Conservation (phyloP, 2,888 invertebrate genomes). For the Chesias legatella region DNA sequence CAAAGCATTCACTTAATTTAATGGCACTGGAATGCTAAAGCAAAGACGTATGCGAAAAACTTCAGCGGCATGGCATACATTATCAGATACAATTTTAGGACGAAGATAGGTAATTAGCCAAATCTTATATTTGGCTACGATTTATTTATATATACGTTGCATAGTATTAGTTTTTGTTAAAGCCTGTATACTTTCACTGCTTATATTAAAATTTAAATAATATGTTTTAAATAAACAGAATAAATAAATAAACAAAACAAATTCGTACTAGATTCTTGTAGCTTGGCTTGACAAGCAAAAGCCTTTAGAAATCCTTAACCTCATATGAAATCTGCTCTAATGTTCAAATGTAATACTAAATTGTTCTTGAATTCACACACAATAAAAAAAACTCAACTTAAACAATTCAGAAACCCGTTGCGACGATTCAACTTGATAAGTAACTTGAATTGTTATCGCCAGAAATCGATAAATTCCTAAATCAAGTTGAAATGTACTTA, state of each 20-base stretch:
- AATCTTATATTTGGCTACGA: constrained; percentile 49
- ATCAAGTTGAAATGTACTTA: constrained; percentile 13
- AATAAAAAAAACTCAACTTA: background rate
- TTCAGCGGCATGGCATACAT: constrained; percentile 53
- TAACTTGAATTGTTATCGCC: constrained; percentile 10
- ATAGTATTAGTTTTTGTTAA: constrained; percentile 31
- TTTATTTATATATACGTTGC: too few relatives aligned
- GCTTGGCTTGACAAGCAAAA: too few relatives aligned
- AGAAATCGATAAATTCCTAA: constrained; percentile 17
- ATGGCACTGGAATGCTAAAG: constrained; percentile 52
- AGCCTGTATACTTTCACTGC: constrained; percentile 20
- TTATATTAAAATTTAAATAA: too few relatives aligned
- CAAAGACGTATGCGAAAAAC: constrained; percentile 63
- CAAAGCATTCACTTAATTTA: constrained; percentile 57
- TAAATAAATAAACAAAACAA: too few relatives aligned
- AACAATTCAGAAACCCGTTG: constrained; percentile 9
- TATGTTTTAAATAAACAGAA: too few relatives aligned
- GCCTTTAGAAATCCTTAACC: too few relatives aligned
- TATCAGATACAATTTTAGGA: constrained; percentile 54
- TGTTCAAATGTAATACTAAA: too few relatives aligned
- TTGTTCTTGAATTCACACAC: background rate
- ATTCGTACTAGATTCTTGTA: too few relatives aligned
- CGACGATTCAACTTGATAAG: constrained; percentile 5
- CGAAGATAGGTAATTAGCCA: constrained; percentile 56
- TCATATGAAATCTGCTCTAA: too few relatives aligned